phyloP scores from a whole-genome alignment of 2,113 vertebrate species.

The Aptenodytes patagonicus region DNA sequence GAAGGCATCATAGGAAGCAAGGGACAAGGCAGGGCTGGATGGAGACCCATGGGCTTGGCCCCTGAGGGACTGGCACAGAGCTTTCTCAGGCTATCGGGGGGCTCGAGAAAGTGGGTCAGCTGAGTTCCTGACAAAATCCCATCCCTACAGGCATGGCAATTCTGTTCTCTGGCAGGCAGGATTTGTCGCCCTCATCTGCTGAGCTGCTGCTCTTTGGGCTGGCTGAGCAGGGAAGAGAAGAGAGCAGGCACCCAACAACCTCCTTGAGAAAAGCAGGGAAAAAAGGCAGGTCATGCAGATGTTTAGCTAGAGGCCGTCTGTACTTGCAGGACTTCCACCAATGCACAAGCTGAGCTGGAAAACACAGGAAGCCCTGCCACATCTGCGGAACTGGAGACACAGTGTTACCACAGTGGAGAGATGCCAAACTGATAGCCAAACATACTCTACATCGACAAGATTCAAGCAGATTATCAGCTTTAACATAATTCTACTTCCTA shows the following conservation, averaged over 20 bases:
- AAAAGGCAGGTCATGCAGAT: neutral
- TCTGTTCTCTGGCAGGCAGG: neutral
- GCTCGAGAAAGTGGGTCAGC: neutral
- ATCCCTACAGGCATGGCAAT: neutral
- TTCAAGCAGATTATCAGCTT: neutral
- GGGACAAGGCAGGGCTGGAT: neutral
- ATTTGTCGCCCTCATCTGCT: neutral
- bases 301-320: neutral
- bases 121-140: neutral
- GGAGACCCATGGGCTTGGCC: neutral
- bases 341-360: neutral
- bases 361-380: neutral
- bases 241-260: neutral
- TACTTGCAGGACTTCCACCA: neutral
- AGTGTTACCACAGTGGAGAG: no score
- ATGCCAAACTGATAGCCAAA: neutral
- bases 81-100: accelerated
- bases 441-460: accelerated
- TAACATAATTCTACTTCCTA: neutral
- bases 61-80: neutral
- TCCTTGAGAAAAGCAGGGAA: neutral
- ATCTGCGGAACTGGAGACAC: neutral
- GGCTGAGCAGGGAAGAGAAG: neutral
- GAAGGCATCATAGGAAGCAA: neutral
- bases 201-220: neutral